phyloP scores from a whole-genome alignment of 1,140 invertebrate species.

The Drosophila grimshawi region DNA sequence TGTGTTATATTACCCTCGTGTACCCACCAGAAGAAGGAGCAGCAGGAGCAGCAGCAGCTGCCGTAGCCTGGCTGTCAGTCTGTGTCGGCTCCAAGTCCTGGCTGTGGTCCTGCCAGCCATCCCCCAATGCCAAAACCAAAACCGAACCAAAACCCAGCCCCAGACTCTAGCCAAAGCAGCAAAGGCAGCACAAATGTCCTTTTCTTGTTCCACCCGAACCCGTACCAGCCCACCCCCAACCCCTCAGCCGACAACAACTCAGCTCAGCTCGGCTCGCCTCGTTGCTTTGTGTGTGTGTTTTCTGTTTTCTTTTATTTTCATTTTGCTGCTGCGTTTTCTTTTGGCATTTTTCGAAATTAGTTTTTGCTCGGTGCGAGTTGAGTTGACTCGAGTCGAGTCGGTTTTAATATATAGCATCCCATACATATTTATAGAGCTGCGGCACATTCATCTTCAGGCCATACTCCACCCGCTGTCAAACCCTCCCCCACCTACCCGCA shows the following conservation, averaged over 20 bases:
- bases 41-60: conserved; percentile 6
- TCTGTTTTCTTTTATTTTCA: conserved; percentile 74
- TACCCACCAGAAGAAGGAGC: conserved; percentile 39
- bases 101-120: conserved; percentile 21
- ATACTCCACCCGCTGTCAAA: conserved; percentile 6
- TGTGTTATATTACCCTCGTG: conserved; percentile 82
- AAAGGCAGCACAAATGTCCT: conserved; percentile 78
- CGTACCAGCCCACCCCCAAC: neutral
- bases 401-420: conserved; percentile 84
- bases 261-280: conserved; percentile 14
- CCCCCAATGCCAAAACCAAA: conserved; percentile 7
- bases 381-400: conserved; percentile 65
- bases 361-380: conserved; percentile 75
- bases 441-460: conserved; percentile 80
- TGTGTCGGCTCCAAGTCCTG: conserved; percentile 32
- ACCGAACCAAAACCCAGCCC: conserved; percentile 9
- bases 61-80: conserved; percentile 63
- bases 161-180: conserved; percentile 48
- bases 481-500: neutral
- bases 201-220: conserved; percentile 53
- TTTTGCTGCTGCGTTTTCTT: conserved; percentile 82
- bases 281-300: conserved; percentile 10
- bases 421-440: conserved; percentile 84
- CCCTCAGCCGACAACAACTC: neutral
- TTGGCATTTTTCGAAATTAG: conserved; percentile 84